Conservation (phyloP, 2,888 invertebrate genomes). For the Ariolimax columbianus region DNA sequence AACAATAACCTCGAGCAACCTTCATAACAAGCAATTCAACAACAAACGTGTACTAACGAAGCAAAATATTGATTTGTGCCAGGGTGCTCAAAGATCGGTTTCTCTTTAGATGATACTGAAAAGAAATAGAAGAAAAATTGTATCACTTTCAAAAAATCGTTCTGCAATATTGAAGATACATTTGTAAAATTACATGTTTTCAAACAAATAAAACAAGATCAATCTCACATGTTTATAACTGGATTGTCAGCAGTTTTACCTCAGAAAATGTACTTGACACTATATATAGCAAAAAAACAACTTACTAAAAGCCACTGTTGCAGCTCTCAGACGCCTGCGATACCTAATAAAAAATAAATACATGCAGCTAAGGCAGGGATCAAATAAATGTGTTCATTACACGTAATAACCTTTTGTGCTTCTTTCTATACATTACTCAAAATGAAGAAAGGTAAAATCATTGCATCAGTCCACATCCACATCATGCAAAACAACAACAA, state of each 20-base stretch:
- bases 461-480: too few relatives aligned
- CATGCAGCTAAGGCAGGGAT: too few relatives aligned
- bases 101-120: conserved; percentile 32
- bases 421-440: background rate
- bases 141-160: too few relatives aligned
- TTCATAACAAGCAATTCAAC: background rate
- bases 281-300: background rate
- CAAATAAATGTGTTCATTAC: too few relatives aligned
- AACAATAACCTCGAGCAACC: background rate
- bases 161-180: too few relatives aligned
- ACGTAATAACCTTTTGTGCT: background rate
- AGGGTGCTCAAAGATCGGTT: conserved; percentile 50
- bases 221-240: background rate
- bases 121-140: background rate
- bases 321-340: conserved; percentile 49
- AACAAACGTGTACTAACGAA: conserved; percentile 49
- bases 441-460: background rate
- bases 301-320: conserved; percentile 49
- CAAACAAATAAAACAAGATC: background rate
- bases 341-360: conserved; percentile 32
- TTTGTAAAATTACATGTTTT: background rate
- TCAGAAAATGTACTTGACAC: background rate
- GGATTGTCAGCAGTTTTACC: background rate
- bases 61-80: conserved; percentile 57
- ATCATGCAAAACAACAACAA: too few relatives aligned